A percentile compares a stretch with the other conserved stretches of the same genome.
Conservation (phyloP, 2,113 vertebrate species). For the Poecile atricapillus region DNA sequence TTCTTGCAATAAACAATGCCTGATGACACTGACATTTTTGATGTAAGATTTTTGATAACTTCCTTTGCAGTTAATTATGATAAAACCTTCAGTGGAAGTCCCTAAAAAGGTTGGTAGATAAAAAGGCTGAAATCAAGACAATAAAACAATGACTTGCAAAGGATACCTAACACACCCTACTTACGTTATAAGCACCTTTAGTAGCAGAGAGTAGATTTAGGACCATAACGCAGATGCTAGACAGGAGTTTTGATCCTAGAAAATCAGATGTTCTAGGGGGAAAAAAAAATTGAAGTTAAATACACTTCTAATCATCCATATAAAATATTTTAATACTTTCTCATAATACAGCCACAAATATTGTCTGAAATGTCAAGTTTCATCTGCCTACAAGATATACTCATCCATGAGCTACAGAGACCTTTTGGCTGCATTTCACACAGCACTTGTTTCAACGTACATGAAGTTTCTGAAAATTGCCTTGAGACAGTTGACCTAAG, state of each 20-base stretch:
- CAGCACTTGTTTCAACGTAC: neutral
- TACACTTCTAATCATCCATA: neutral
- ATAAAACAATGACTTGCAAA: neutral
- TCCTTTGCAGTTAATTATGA: neutral
- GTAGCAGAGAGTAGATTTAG: neutral
- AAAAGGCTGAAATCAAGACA: neutral
- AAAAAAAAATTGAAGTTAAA: neutral
- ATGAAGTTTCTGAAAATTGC: neutral
- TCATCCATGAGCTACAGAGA: neutral
- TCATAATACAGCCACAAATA: neutral
- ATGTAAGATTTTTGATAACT: neutral
- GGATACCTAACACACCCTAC: neutral
- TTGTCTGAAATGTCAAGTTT: neutral
- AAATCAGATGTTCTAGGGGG: neutral
- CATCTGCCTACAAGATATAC: neutral
- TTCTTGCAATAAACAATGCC: neutral
- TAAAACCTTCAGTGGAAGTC: neutral
- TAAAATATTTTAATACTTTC: neutral
- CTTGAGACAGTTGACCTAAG: neutral
- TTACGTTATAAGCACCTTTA: neutral
- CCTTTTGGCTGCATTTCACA: neutral
- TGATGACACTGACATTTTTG: neutral
- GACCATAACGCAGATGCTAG: neutral
- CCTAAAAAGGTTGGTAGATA: neutral
- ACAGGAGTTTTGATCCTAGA: neutral